Conservation (phyloP, 1,140 invertebrate genomes). For the Arion vulgaris region DNA sequence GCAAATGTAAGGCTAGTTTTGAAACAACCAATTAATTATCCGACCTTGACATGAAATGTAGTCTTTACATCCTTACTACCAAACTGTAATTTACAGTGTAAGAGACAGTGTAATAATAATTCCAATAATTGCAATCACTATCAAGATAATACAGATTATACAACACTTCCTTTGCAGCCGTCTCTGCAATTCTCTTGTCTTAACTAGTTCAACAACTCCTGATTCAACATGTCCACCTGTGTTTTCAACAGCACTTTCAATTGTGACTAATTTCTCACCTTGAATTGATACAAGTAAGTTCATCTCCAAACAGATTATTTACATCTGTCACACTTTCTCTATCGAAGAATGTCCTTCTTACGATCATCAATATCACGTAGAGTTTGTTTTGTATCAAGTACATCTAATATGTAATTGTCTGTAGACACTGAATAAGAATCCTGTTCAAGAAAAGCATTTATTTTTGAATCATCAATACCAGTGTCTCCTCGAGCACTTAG, state of each 20-base stretch:
- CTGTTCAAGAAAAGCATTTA: constrained; percentile 45
- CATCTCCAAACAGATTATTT: constrained; percentile 58
- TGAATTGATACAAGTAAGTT: constrained; percentile 55
- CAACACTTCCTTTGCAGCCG: constrained; percentile 49
- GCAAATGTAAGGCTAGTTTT: too few species aligned
- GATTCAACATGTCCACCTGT: constrained; percentile 46
- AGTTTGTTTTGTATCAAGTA: constrained; percentile 52
- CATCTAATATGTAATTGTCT: constrained; percentile 52
- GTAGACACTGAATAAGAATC: constrained; percentile 55
- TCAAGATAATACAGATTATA: constrained; percentile 46
- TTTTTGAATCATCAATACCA: constrained; percentile 29
- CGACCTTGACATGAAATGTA: too few species aligned
- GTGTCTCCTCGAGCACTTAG: constrained; percentile 41
- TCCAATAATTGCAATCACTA: constrained; percentile 47
- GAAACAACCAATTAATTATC: too few species aligned
- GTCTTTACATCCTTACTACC: too few species aligned
- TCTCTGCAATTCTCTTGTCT: constrained; percentile 43
- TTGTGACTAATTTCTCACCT: constrained; percentile 57
- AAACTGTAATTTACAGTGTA: too few species aligned
- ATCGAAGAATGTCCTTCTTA: constrained; percentile 54
- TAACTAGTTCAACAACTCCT: constrained; percentile 46
- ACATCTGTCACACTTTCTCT: constrained; percentile 57
- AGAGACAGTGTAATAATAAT: constrained; percentile 51
- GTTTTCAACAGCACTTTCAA: constrained; percentile 48
- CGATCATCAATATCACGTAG: constrained; percentile 75